A percentile compares a stretch with the other conserved stretches of the same genome.
phyloP scores from a whole-genome alignment of 1,140 invertebrate genomes.

The Drosophila elegans region DNA sequence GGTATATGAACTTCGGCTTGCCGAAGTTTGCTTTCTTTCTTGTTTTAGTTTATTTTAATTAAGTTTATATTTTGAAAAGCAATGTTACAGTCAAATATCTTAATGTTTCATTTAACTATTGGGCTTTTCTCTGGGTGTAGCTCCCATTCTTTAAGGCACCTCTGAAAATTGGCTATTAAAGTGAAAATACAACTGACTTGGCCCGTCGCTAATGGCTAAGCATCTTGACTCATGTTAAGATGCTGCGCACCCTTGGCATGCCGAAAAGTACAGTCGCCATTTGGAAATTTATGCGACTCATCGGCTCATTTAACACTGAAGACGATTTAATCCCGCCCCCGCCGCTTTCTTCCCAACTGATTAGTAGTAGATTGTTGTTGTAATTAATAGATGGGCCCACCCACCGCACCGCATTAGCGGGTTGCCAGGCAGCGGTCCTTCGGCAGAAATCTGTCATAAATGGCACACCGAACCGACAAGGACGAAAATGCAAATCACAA shows the following conservation, averaged over 20 bases:
- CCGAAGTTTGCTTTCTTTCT: too few species aligned
- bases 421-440: conserved; percentile 5
- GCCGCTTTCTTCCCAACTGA: conserved; percentile 25
- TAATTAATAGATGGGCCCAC: conserved; percentile 65
- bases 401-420: conserved; percentile 23
- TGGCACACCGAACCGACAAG: conserved; percentile 35
- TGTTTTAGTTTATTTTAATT: too few species aligned
- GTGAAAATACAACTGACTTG: background rate
- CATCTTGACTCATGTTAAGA: conserved; percentile 2
- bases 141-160: background rate
- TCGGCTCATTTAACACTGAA: conserved; percentile 67
- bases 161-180: background rate
- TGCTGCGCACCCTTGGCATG: background rate
- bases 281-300: conserved; percentile 59
- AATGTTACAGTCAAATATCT: too few species aligned
- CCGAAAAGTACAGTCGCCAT: conserved; percentile 33
- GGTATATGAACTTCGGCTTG: too few species aligned
- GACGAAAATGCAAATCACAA: conserved; percentile 75
- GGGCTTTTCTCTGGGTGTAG: too few species aligned
- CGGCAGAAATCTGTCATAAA: conserved; percentile 70
- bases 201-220: background rate
- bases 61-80: too few species aligned
- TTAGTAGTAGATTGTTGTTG: conserved; percentile 67
- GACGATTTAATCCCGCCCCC: conserved; percentile 15
- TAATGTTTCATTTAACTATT: too few species aligned